Evolutionary conservation across 2,113 vertebrate genomes (phyloP).

Genomic region (Cottus gobio): DNA sequence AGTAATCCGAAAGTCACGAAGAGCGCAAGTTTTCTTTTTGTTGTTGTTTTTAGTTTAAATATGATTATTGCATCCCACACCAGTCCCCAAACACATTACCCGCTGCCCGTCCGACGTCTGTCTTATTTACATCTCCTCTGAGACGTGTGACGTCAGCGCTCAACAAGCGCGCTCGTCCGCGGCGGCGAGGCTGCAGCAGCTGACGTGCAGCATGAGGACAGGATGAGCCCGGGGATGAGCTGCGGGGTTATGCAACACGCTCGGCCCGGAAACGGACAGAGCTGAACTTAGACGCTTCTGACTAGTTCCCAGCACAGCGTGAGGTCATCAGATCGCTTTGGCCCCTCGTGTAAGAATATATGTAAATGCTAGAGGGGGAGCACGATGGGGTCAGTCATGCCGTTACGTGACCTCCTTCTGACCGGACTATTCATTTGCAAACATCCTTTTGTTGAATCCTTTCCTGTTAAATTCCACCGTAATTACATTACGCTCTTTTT

Average conservation of each 20-base stretch:
- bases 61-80: not conserved
- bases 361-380: not conserved
- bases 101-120: not conserved
- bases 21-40: not conserved
- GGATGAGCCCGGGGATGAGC: conserved; percentile 60
- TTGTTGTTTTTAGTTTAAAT: not conserved
- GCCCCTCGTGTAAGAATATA: conserved; percentile 35
- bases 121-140: not conserved
- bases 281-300: conserved; percentile 58
- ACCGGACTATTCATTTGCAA: not conserved
- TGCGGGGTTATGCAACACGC: conserved; percentile 66
- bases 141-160: not conserved
- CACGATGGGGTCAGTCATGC: not conserved
- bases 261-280: conserved; percentile 59
- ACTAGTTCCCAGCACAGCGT: conserved; percentile 52
- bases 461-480: conserved; percentile 1
- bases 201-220: too few species aligned
- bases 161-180: too few species aligned
- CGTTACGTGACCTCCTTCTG: not conserved
- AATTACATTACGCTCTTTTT: conserved; percentile 14
- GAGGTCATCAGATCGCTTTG: conserved; percentile 50
- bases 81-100: not conserved
- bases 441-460: conserved; percentile 6
- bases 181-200: too few species aligned
- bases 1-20: not conserved